phyloP scores from a whole-genome alignment of 2,113 vertebrate species.

The Tetrax tetrax region DNA sequence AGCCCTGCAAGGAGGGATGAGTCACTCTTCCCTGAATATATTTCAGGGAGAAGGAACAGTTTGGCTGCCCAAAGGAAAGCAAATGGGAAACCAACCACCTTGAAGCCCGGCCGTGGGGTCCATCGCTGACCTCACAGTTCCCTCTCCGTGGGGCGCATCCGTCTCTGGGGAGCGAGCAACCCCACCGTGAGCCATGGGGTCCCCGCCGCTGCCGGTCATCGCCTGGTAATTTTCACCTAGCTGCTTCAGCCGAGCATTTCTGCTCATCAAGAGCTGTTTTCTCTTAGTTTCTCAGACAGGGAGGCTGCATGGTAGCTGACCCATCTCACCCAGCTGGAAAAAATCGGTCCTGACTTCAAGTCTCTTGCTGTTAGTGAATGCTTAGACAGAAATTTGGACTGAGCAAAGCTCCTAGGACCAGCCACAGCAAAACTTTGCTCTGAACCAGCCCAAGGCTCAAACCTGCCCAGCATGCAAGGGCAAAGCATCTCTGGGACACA shows the following conservation, averaged over 20 bases:
- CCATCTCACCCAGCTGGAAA: conserved; percentile 57
- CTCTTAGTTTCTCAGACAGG: neutral
- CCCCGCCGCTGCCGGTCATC: rapidly evolving
- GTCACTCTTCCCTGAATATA: conserved; percentile 44
- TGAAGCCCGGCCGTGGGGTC: rapidly evolving
- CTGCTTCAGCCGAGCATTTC: neutral
- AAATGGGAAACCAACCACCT: neutral
- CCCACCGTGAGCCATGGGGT: rapidly evolving
- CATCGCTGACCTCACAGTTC: rapidly evolving
- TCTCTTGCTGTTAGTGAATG: conserved; percentile 41
- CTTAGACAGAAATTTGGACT: neutral
- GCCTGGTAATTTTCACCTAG: neutral
- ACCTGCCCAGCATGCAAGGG: neutral
- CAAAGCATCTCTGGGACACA: neutral
- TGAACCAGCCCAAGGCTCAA: neutral
- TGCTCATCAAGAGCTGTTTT: neutral
- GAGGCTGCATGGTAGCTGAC: conserved; percentile 18
- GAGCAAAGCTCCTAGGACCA: neutral
- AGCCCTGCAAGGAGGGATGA: conserved; percentile 53
- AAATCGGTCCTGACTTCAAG: conserved; percentile 63
- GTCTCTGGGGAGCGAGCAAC: rapidly evolving
- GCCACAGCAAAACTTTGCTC: neutral
- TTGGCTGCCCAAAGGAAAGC: neutral
- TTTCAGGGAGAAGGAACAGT: neutral
- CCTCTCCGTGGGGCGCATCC: rapidly evolving